Percentiles rank a stretch among this genome's conserved stretches.
Conservation (phyloP, 1,140 invertebrate species). For the Trachymyrmex cornetzi region DNA sequence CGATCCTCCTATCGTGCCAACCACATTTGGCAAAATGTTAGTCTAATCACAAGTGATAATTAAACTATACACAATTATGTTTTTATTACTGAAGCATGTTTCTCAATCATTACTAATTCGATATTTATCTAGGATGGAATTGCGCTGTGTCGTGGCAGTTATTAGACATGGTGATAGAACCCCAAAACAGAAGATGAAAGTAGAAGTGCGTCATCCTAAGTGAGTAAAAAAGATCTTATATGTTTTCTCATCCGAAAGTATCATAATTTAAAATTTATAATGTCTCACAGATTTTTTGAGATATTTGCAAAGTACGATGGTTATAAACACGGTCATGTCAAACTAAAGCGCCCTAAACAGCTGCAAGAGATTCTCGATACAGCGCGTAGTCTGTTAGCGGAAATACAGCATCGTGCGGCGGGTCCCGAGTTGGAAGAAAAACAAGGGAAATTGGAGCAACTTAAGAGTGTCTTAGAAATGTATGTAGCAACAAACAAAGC, state of each 20-base stretch:
- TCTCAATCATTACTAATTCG: background rate
- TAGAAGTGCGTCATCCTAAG: constrained; percentile 99
- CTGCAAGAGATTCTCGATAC: constrained; percentile 99
- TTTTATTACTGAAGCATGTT: background rate
- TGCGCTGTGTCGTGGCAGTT: constrained; percentile 98
- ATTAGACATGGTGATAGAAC: constrained; percentile 99
- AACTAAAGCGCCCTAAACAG: constrained; percentile 98
- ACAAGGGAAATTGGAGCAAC: constrained; percentile 98
- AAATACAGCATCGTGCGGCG: constrained; percentile 94
- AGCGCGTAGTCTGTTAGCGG: constrained; percentile 94
- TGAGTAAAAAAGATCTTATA: constrained; percentile 85
- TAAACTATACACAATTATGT: background rate
- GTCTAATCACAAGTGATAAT: constrained; percentile 7
- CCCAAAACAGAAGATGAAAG: constrained; percentile 99
- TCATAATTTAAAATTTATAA: constrained; percentile 1
- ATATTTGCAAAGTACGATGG: constrained; percentile 99
- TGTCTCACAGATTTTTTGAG: constrained; percentile 95
- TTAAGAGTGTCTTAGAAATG: constrained; percentile 99
- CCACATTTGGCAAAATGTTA: constrained; percentile 98
- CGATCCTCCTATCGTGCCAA: constrained; percentile 99
- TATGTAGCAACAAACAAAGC: constrained; percentile 86
- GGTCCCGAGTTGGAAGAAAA: constrained; percentile 98
- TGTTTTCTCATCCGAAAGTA: background rate
- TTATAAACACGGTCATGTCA: constrained; percentile 97
- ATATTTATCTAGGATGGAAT: constrained; percentile 93